Evolutionary conservation across 2,888 invertebrate genomes (phyloP), one percentile per base, ranked within the genome.

Genomic region (Agrochola lota): DNA sequence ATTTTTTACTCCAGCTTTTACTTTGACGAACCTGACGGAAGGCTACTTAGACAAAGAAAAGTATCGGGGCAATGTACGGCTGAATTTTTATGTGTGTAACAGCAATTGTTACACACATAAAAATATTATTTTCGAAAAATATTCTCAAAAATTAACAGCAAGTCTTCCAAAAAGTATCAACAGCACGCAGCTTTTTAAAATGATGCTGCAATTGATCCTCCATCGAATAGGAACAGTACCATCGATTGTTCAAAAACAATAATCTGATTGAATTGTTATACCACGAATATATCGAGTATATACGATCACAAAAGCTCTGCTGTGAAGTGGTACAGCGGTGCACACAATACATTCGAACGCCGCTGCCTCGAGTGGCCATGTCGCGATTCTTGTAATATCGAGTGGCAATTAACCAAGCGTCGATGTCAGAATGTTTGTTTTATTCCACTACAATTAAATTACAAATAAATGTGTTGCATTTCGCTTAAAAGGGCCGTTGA

Each of bases 1-100:
- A 93, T 94, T 93, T 91, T 91, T 89, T 90, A 90, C 93, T 94
- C 90, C 88, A 91, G 83, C 85, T 89, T 87, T 88, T 74, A 73
- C 84, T 85, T 87, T 83, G 85, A 85, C 64, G 55, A 80, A 79
- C 78, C 59, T 72, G 62, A 60, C 64, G n/a, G 64, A 49, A 78
- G 49, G 60, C 68, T 68, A 78, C 68, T 83, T 69, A 71, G 23
- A 62, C 72, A 57, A 71, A 57, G 23, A 73, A 72, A 77, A 43
- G 15, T 77, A 60, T 30, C 23, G 15, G 1, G 1, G 30, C 15
- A 40, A 52, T 43, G 26, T 52, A 46, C 12, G 66, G 5, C 23
- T 70, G 9, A 15, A 30, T 30, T 43, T 30, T 30, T 30, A 2
- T 30, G 30, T 30, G 30, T 30, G 30, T 30, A 30, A 30, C 1